Base-by-base conservation (phyloP, 2,113 vertebrate species). In the Fulmarus glacialis region DNA sequence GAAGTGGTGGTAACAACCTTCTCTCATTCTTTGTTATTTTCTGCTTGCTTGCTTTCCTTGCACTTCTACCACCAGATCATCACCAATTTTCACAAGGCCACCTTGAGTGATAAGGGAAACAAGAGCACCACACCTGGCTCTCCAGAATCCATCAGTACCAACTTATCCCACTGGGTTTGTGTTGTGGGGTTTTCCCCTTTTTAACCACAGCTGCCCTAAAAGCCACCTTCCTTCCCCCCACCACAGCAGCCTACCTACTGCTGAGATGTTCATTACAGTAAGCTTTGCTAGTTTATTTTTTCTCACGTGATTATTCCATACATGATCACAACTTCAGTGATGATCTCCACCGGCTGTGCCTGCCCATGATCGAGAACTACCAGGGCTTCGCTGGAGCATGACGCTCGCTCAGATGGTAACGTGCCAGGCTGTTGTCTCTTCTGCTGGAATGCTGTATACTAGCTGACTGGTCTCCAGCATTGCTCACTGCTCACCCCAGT, bases 351-450 rank as follows among this genome's bases (percentile, higher is more conserved):
- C 4, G 5, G 30, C 47, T 11, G 1, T 30, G 27, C 8, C 55
- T 36, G 27, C 40, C 84, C 60, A 14, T 2, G 11, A n/a, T 7
- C 3, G 12, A 73, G 59, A 82, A 50, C 38, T 50, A 24, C 29
- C 43, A 73, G 53, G 23, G 18, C 32, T 82, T 71, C 4, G 3
- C 56, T 83, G 59, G 20, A 91, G 43, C 36, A 60, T 21, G 36
- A 23, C 1, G 0, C 1, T 21, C 38, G 83, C 30, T 36, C 36
- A 32, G 7, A 1, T 11, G 30, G 38, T 12, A 56, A 38, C 0
- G 0, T 43, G 34, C 34, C 75, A 47, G 75, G n/a, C 11, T 62
- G 6, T 18, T 47, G 17, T 32, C 19, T 70, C 64, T 30, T 50
- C 56, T 64, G 43, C 58, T 60, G 66, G 23, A 59, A 66, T 0